phyloP scores from a whole-genome alignment of 2,888 invertebrate genomes.

The Lasioglossum calceatum region DNA sequence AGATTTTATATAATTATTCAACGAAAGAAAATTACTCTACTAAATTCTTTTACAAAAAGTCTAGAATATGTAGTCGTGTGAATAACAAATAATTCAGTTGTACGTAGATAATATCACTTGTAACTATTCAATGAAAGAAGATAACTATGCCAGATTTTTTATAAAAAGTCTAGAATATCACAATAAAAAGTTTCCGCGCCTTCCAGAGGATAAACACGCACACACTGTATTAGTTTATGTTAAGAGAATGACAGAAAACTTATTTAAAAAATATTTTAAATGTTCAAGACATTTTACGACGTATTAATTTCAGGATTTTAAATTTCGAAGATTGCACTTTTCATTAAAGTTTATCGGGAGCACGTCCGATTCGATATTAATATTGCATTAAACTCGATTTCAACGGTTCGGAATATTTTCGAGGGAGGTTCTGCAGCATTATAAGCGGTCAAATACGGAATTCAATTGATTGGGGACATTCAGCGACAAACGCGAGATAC shows the following conservation, averaged over 20 bases:
- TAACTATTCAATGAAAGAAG: background rate
- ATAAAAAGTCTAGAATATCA: background rate
- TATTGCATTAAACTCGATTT: background rate
- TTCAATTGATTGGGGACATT: constrained; percentile 13
- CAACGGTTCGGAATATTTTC: background rate
- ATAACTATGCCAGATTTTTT: background rate
- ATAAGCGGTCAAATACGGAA: background rate
- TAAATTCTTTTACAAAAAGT: too few relatives aligned
- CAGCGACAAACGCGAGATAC: constrained; percentile 40
- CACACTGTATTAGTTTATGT: background rate
- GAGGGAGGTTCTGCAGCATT: background rate
- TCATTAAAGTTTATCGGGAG: background rate
- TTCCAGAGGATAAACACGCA: background rate
- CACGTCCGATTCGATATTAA: background rate
- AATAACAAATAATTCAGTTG: background rate
- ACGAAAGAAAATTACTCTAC: background rate
- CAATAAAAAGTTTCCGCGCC: background rate
- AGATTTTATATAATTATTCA: background rate
- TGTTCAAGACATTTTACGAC: background rate
- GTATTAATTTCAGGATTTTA: too few relatives aligned
- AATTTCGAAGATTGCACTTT: background rate
- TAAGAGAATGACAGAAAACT: background rate
- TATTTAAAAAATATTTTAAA: background rate
- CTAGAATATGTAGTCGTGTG: too few relatives aligned
- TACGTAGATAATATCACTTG: background rate